Evolutionary conservation across 2,113 vertebrate species (phyloP), one percentile per base, ranked within the genome.

Genomic region (Carettochelys insculpta): DNA sequence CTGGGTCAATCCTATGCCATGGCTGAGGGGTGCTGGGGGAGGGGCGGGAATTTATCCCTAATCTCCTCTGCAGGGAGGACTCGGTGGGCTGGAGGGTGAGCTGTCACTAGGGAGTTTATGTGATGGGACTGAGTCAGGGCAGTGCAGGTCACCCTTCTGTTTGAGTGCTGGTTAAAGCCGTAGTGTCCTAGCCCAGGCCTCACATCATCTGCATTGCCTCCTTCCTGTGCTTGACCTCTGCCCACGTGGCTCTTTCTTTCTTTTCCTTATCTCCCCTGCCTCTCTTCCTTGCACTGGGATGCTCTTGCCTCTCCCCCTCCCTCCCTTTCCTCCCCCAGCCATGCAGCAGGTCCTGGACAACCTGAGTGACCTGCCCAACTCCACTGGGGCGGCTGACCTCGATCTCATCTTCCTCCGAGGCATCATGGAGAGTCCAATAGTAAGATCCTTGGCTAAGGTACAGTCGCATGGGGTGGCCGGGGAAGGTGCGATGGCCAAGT

Each of bases 371-470:
- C 98, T 98, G 94, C 98, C 98, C n/a, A 98, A 97, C 89, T 96
- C 98, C 90, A 98, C 98, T 0, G 98, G 98, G 2, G 98, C 98
- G 34, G 98, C 99, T 0, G 99, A 99, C 96, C 97, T 99, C 94
- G 99, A 99, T 93, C 98, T 99, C 93, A 99, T 99, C 97, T 99
- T 99, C 97, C 98, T 99, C 68, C 98, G 99, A 24, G 99, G 99
- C 96, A 99, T 99, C 97, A 99, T 99, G 99, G 99, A 99, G 97
- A 99, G 99, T 95, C 99, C 99, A 51, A 98, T 99, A 97, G 99
- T 99, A 84, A 98, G 98, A 92, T 97, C 97, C 45, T 86, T 96
- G 91, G 95, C 96, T 48, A 97, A 97, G 95, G 94, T 97, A 94
- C 38, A 20, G 92, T 77, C 76, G 27, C 52, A 3, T 5, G 25